Conservation (phyloP, 2,113 vertebrate genomes). For the Mesitornis unicolor region DNA sequence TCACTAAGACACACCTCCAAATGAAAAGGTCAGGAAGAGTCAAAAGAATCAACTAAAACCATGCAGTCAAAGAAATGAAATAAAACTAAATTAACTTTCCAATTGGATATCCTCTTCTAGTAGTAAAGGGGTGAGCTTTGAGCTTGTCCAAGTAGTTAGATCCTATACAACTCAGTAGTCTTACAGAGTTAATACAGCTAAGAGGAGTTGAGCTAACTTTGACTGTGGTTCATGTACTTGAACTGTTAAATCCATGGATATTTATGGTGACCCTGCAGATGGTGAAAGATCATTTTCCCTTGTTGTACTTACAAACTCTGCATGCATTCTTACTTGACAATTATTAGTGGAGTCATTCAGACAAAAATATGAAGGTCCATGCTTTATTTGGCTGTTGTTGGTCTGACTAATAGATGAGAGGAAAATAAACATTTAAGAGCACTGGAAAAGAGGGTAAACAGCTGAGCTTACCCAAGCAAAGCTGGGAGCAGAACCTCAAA, state of each 20-base stretch:
- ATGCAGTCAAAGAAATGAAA: neutral
- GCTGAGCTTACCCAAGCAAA: neutral
- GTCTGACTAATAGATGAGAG: neutral
- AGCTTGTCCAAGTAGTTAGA: neutral
- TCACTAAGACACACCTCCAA: neutral
- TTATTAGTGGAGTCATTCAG: neutral
- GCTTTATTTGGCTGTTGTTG: neutral
- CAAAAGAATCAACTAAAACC: neutral
- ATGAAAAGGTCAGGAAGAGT: neutral
- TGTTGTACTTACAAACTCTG: neutral
- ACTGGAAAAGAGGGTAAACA: neutral
- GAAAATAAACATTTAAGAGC: neutral
- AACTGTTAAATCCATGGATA: neutral
- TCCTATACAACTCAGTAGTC: neutral
- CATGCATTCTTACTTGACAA: neutral
- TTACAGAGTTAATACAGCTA: neutral
- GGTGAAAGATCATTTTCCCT: neutral
- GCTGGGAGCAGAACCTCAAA: neutral
- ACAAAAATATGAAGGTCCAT: neutral
- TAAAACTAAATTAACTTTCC: neutral
- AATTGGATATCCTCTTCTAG: neutral
- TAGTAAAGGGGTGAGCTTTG: neutral
- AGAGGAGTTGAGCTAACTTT: neutral
- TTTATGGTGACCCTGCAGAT: neutral
- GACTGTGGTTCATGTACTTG: neutral